A percentile compares a stretch with the other conserved stretches of the same genome.
These are phyloP conservation scores for Fregetta grallaria DNA, from an alignment of 2,113 vertebrate genomes.

Conservation along the genomic window DNA sequence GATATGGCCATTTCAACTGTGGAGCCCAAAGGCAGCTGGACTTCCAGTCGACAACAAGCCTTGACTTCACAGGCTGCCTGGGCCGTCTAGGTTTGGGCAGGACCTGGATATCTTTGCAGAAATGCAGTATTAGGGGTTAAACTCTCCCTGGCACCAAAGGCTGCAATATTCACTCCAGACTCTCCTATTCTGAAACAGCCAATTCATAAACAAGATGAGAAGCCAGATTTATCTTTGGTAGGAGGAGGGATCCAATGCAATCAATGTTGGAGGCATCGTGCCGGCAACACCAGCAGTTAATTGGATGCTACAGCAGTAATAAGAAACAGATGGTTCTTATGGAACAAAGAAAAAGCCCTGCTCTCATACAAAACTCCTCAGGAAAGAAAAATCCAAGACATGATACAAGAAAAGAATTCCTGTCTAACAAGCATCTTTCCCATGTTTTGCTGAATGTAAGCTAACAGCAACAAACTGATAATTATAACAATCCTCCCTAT, in stretches of 20 bases:
- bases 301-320: neutral
- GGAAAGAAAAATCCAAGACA: neutral
- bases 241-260: neutral
- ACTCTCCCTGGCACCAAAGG: neutral
- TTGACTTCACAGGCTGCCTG: neutral
- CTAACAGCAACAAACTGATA: neutral
- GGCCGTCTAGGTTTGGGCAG: neutral
- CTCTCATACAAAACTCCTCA: neutral
- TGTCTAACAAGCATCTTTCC: neutral
- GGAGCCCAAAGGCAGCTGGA: neutral
- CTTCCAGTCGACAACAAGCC: neutral
- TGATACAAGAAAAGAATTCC: neutral
- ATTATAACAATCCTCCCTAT: neutral
- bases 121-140: neutral
- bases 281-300: conserved; percentile 3
- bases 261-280: neutral
- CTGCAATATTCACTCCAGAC: neutral
- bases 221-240: neutral
- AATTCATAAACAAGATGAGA: conserved; percentile 8
- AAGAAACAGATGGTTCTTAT: conserved; percentile 40
- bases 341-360: conserved; percentile 2
- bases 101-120: neutral
- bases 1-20: neutral
- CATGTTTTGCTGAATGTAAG: neutral
- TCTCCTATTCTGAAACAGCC: neutral